Conservation (phyloP, 37 sponge, comb jelly and placozoan species). For the Bolinopsis microptera region DNA sequence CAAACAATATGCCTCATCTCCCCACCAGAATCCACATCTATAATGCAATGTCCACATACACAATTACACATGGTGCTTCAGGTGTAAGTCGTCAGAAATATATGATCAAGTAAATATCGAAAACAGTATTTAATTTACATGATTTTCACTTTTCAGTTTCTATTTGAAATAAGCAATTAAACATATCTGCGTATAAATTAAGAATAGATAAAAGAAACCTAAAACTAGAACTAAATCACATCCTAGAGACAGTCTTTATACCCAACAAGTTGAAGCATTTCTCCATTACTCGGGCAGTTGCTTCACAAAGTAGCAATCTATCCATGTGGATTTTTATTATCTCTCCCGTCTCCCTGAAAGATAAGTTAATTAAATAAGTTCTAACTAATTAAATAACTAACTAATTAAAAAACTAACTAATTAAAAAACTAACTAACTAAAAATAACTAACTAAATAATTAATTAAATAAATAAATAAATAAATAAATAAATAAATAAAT, state of each 20-base stretch:
- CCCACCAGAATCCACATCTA: too few relatives aligned
- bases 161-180: too few relatives aligned
- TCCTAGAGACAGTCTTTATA: constrained; percentile 78
- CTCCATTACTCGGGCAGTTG: constrained; percentile 84
- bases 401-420: background rate
- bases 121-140: too few relatives aligned
- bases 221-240: constrained; percentile 70
- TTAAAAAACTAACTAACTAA: background rate
- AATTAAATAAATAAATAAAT: background rate
- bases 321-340: constrained; percentile 84
- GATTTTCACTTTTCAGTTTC: too few relatives aligned
- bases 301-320: constrained; percentile 88
- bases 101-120: too few relatives aligned
- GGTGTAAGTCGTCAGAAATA: too few relatives aligned
- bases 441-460: background rate
- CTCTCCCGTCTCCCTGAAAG: constrained; percentile 76
- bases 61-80: too few relatives aligned
- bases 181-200: too few relatives aligned
- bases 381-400: too few relatives aligned
- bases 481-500: too few relatives aligned
- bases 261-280: constrained; percentile 85
- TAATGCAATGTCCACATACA: too few relatives aligned
- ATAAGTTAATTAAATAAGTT: background rate
- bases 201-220: background rate
- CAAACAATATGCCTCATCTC: too few relatives aligned